phyloP scores from a whole-genome alignment of 2,888 invertebrate genomes.

The Nyleta sp. region DNA sequence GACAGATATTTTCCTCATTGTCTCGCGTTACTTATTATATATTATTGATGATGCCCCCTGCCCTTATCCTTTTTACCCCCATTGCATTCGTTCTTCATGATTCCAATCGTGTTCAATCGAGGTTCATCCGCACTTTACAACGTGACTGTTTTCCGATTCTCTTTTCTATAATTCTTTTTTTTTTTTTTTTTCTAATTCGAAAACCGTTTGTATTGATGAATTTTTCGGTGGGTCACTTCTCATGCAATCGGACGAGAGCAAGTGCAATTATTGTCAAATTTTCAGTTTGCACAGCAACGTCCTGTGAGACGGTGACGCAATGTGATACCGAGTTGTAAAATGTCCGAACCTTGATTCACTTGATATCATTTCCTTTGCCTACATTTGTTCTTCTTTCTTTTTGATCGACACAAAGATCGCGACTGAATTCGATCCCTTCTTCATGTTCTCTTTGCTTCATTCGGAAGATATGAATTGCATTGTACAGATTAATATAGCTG shows the following conservation, averaged over 20 bases:
- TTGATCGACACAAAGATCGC: conserved; percentile 40
- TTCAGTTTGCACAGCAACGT: too few relatives aligned
- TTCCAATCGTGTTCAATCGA: conserved; percentile 32
- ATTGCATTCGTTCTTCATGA: conserved; percentile 16
- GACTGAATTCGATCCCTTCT: conserved; percentile 49
- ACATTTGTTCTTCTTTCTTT: conserved; percentile 7
- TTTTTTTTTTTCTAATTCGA: too few relatives aligned
- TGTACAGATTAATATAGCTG: conserved; percentile 47
- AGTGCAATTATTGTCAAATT: conserved; percentile 50
- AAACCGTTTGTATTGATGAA: conserved; percentile 5
- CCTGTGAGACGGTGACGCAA: too few relatives aligned
- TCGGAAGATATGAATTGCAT: conserved; percentile 7
- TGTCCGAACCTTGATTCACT: conserved; percentile 43
- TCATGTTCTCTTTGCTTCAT: conserved; percentile 7
- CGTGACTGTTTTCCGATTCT: background rate
- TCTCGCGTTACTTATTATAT: conserved; percentile 46
- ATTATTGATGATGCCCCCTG: conserved; percentile 5
- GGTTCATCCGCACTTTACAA: conserved; percentile 54
- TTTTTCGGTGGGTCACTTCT: too few relatives aligned
- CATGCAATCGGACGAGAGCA: too few relatives aligned
- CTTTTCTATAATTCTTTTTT: conserved; percentile 4
- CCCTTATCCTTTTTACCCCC: background rate
- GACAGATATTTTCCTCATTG: conserved; percentile 47
- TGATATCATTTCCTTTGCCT: conserved; percentile 23
- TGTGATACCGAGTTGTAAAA: too few relatives aligned